A percentile compares a stretch with the other conserved stretches of the same genome.
phyloP scores from a whole-genome alignment of 2,888 invertebrate species.

The Caenorhabditis sp. region DNA sequence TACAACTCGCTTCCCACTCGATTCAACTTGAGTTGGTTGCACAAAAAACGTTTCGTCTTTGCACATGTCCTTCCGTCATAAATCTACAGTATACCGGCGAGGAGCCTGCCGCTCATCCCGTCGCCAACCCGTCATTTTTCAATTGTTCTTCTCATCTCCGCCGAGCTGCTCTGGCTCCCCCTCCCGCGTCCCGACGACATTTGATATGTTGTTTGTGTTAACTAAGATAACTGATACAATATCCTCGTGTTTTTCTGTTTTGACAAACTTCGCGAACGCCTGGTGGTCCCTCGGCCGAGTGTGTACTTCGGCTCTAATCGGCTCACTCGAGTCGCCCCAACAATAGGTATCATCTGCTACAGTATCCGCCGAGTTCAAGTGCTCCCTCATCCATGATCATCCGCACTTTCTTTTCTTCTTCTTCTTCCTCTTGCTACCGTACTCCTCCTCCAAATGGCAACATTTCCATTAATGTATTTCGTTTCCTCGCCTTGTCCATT shows the following conservation, averaged over 20 bases:
- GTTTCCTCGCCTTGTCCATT: conserved; percentile 8
- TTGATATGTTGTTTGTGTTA: conserved; percentile 61
- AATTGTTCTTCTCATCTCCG: conserved; percentile 26
- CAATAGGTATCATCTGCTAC: conserved; percentile 51
- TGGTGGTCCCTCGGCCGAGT: neutral
- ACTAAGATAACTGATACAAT: conserved; percentile 51
- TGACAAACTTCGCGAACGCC: conserved; percentile 19
- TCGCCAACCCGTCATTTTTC: conserved; percentile 26
- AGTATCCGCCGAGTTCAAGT: conserved; percentile 44
- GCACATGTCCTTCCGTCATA: conserved; percentile 49
- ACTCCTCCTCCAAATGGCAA: conserved; percentile 11
- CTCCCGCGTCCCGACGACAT: conserved; percentile 16
- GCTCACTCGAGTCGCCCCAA: conserved; percentile 27
- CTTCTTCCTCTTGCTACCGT: conserved; percentile 2
- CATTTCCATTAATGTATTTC: conserved; percentile 20
- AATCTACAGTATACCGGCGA: conserved; percentile 43
- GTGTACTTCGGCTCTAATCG: neutral
- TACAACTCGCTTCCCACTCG: conserved; percentile 24
- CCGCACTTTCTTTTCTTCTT: neutral
- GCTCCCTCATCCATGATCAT: conserved; percentile 48
- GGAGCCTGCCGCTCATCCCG: neutral
- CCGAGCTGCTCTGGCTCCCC: conserved; percentile 1
- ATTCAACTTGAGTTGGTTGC: neutral
- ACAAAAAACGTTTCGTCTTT: conserved; percentile 34
- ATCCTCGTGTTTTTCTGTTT: conserved; percentile 29